A percentile compares a stretch with the other conserved stretches of the same genome.
Evolutionary conservation across 2,797 vertebrate species (phyloP).

Genomic region (Fistularia commersonii): DNA sequence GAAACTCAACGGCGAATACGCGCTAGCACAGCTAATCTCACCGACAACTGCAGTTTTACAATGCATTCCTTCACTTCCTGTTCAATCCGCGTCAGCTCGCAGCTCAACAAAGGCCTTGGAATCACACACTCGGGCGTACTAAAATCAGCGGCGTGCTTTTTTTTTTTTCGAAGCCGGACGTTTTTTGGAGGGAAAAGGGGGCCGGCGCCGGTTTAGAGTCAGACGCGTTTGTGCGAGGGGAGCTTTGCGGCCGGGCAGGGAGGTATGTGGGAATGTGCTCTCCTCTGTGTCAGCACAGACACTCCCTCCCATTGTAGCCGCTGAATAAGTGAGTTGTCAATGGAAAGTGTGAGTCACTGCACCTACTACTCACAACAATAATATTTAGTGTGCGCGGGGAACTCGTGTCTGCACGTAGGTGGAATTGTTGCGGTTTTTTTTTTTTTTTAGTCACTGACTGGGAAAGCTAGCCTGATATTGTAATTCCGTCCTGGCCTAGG

Average conservation of each 20-base stretch:
- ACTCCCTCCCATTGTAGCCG: conserved; percentile 57
- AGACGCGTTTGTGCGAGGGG: too few relatives aligned
- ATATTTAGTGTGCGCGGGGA: conserved; percentile 53
- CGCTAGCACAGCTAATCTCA: too few relatives aligned
- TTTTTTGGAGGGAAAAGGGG: too few relatives aligned
- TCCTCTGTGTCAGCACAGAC: conserved; percentile 38
- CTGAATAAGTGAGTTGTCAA: conserved; percentile 60
- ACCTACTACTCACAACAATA: conserved; percentile 64
- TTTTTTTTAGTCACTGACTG: too few relatives aligned
- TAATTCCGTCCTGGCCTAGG: conserved; percentile 56
- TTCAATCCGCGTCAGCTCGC: neutral
- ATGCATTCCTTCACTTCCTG: neutral
- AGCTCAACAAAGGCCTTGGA: too few relatives aligned
- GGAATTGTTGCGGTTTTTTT: too few relatives aligned
- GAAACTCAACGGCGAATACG: too few relatives aligned
- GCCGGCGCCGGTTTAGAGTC: too few relatives aligned
- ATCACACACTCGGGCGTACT: too few relatives aligned
- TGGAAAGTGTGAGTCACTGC: conserved; percentile 62
- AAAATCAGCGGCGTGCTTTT: too few relatives aligned
- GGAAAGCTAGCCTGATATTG: conserved; percentile 54
- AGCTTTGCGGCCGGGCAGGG: conserved; percentile 13
- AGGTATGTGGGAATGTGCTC: conserved; percentile 42
- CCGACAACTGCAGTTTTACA: neutral
- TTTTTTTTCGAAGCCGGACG: too few relatives aligned
- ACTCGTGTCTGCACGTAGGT: conserved; percentile 55